Conservation (phyloP, 1,140 invertebrate species). For the Solenopsis fugax region DNA sequence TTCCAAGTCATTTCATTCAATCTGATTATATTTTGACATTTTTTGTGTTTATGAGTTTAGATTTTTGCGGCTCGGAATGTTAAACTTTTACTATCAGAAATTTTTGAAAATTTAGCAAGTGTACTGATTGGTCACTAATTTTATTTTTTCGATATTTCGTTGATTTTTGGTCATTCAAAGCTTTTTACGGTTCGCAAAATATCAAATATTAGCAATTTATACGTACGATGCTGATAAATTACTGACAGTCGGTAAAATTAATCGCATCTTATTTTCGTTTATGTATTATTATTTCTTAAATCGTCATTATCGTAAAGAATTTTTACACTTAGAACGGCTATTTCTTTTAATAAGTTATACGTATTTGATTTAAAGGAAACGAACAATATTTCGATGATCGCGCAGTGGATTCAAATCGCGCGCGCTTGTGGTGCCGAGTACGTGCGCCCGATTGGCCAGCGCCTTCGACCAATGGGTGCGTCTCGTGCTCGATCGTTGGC, state of each 20-base stretch:
- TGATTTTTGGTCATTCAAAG: neutral
- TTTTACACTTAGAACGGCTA: neutral
- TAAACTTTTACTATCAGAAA: neutral
- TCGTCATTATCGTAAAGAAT: neutral
- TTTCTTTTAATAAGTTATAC: neutral
- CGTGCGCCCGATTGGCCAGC: neutral
- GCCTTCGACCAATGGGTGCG: neutral
- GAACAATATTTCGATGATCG: neutral
- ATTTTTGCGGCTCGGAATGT: neutral
- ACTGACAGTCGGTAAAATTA: neutral
- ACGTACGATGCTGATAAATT: neutral
- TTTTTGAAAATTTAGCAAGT: neutral
- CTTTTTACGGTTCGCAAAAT: neutral
- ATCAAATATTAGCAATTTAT: neutral
- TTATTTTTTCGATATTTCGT: neutral
- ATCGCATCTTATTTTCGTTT: neutral
- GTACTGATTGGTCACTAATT: neutral
- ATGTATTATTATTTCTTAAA: neutral
- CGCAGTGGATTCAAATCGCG: conserved; percentile 32
- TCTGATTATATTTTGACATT: neutral
- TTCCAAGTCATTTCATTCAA: neutral
- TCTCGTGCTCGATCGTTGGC: conserved; percentile 23
- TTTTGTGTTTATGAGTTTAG: neutral
- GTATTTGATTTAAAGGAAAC: neutral
- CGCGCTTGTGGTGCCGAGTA: neutral